Percentiles rank a stretch among this genome's conserved stretches.
Evolutionary conservation across 2,888 invertebrate species (phyloP).

Genomic region (Rhamnusium bicolor): DNA sequence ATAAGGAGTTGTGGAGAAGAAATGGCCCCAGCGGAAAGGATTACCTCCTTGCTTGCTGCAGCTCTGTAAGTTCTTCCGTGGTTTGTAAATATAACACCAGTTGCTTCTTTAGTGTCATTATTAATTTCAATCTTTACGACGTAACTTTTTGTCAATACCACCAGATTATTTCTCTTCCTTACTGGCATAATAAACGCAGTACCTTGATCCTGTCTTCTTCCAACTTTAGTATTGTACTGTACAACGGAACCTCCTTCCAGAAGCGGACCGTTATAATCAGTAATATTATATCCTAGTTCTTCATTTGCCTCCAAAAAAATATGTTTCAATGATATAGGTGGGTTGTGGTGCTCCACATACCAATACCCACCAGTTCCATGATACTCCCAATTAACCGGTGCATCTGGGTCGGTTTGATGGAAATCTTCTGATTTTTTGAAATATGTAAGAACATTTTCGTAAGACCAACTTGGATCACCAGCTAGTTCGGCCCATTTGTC

Average conservation of each 20-base stretch:
- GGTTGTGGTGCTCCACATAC: slow-evolving; percentile 39
- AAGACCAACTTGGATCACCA: slow-evolving; percentile 71
- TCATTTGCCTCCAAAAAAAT: slow-evolving; percentile 78
- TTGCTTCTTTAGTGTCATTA: slow-evolving; percentile 73
- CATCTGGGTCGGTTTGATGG: slow-evolving; percentile 19
- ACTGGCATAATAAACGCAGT: slow-evolving; percentile 84
- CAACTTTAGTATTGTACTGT: slow-evolving; percentile 79
- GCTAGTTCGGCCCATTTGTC: slow-evolving; percentile 69
- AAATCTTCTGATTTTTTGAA: slow-evolving; percentile 35
- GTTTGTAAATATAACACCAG: slow-evolving; percentile 80
- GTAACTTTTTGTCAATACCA: slow-evolving; percentile 79
- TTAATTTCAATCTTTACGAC: slow-evolving; percentile 77
- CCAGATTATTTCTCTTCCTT: slow-evolving; percentile 77
- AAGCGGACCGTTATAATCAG: slow-evolving; percentile 79
- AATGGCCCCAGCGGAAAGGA: slow-evolving; percentile 84
- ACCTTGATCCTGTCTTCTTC: slow-evolving; percentile 82
- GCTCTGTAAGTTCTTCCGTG: slow-evolving; percentile 72
- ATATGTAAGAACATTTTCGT: slow-evolving; percentile 74
- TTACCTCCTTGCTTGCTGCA: slow-evolving; percentile 80
- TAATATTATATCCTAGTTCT: slow-evolving; percentile 79
- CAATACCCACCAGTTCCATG: slow-evolving; percentile 43
- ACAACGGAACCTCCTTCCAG: slow-evolving; percentile 78
- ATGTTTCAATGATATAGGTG: slow-evolving; percentile 34
- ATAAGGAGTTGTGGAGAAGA: slow-evolving; percentile 88
- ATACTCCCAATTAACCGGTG: slow-evolving; percentile 31